Percentiles rank a stretch among this genome's conserved stretches.
These are phyloP conservation scores for Tanypteryx hageni DNA, from an alignment of 2,888 invertebrate species.

Conservation along the genomic window DNA sequence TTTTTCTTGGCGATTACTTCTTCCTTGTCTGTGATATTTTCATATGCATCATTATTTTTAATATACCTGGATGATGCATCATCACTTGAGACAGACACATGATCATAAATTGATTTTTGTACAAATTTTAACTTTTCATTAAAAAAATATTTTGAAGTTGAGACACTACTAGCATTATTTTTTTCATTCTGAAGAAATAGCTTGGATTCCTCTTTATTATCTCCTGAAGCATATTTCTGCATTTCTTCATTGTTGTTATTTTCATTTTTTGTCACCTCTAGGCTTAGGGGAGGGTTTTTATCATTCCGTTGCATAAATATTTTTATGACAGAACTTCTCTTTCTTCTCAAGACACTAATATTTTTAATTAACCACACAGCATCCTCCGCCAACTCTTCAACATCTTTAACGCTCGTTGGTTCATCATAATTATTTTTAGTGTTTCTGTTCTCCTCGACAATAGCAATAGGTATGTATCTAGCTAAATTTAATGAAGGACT, in stretches of 20 bases:
- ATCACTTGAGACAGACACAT: neutral
- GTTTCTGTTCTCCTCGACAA: neutral
- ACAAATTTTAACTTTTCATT: neutral
- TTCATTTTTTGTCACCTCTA: neutral
- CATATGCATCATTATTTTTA: neutral
- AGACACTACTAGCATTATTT: neutral
- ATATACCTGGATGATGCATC: neutral
- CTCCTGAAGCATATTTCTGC: neutral
- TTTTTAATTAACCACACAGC: slow-evolving; percentile 5
- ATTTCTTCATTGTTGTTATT: neutral
- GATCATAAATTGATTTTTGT: neutral
- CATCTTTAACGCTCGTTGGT: neutral
- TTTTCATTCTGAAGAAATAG: neutral
- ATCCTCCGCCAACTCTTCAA: neutral
- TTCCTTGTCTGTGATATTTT: neutral
- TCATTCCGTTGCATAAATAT: neutral
- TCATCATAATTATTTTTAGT: neutral
- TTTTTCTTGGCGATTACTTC: neutral
- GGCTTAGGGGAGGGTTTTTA: neutral
- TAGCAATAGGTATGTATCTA: neutral
- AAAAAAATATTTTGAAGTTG: neutral
- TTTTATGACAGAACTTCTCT: slow-evolving; percentile 32
- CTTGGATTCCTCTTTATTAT: neutral
- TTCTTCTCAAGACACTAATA: slow-evolving; percentile 37
- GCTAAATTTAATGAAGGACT: neutral